A percentile compares a stretch with the other conserved stretches of the same genome.
phyloP scores from a whole-genome alignment of 1,140 invertebrate genomes.

The Dufourea novaeangliae region DNA sequence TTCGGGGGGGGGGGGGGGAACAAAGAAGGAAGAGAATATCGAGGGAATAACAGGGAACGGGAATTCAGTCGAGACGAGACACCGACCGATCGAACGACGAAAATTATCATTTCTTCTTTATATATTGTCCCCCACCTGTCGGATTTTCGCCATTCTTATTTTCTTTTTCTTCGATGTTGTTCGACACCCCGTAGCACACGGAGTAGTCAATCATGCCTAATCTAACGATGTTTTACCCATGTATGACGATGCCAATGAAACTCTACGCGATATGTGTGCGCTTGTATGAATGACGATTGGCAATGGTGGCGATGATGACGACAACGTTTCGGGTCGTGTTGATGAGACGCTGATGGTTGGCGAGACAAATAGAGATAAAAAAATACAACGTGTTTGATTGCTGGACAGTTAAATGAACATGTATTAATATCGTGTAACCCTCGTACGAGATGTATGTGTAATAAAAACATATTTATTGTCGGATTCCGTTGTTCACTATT shows the following conservation, averaged over 20 bases:
- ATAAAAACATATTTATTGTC: constrained; percentile 82
- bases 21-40: constrained; percentile 4
- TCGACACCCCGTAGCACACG: neutral
- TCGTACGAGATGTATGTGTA: constrained; percentile 82
- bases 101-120: neutral
- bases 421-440: constrained; percentile 82
- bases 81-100: constrained; percentile 1
- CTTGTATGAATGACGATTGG: constrained; percentile 59
- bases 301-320: constrained; percentile 62
- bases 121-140: neutral
- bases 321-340: constrained; percentile 67
- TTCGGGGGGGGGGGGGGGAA: neutral
- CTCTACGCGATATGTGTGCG: constrained; percentile 68
- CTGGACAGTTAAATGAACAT: constrained; percentile 83
- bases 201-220: constrained; percentile 42
- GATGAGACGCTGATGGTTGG: constrained; percentile 26
- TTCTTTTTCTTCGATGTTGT: neutral
- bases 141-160: neutral
- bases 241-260: constrained; percentile 68
- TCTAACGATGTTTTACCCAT: constrained; percentile 55
- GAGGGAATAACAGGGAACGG: neutral
- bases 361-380: constrained; percentile 52
- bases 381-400: constrained; percentile 82
- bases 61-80: constrained; percentile 49
- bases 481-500: constrained; percentile 36